Evolutionary conservation across 1,140 invertebrate genomes (phyloP).

Genomic region (Sitobion miscanthi): DNA sequence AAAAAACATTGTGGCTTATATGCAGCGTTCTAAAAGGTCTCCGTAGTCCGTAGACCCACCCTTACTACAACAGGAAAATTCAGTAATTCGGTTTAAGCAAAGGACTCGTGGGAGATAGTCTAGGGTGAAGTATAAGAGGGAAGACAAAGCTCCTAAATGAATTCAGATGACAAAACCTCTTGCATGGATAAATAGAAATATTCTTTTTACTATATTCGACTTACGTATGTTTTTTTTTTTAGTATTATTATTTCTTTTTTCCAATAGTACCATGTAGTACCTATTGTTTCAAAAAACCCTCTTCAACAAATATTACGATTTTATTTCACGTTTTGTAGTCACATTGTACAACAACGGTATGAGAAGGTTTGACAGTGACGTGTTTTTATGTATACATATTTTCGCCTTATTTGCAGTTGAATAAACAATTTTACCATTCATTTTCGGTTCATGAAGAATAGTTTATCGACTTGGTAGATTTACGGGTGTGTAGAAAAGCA

Average conservation of each 20-base stretch:
- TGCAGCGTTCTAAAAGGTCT: slow-evolving; percentile 36
- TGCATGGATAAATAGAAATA: slow-evolving; percentile 29
- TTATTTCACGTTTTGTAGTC: background rate
- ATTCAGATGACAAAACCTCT: slow-evolving; percentile 46
- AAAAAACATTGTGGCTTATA: slow-evolving; percentile 53
- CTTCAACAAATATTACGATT: background rate
- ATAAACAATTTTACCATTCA: slow-evolving; percentile 41
- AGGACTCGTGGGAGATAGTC: slow-evolving; percentile 14
- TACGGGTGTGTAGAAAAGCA: slow-evolving; percentile 33
- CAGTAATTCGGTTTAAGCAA: slow-evolving; percentile 33
- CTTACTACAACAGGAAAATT: background rate
- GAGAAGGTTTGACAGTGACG: background rate
- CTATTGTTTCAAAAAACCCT: background rate
- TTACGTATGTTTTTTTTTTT: slow-evolving; percentile 12
- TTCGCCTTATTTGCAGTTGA: slow-evolving; percentile 39
- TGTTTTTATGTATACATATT: slow-evolving; percentile 25
- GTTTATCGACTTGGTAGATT: slow-evolving; percentile 13
- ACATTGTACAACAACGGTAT: background rate
- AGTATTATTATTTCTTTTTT: background rate
- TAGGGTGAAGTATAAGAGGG: slow-evolving; percentile 16
- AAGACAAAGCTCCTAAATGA: slow-evolving; percentile 54
- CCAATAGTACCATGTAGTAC: background rate
- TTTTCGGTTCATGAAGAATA: slow-evolving; percentile 24
- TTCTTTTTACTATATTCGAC: background rate
- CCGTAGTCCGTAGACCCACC: background rate